Conservation (phyloP, 1,140 invertebrate species). For the Varroa destructor region DNA sequence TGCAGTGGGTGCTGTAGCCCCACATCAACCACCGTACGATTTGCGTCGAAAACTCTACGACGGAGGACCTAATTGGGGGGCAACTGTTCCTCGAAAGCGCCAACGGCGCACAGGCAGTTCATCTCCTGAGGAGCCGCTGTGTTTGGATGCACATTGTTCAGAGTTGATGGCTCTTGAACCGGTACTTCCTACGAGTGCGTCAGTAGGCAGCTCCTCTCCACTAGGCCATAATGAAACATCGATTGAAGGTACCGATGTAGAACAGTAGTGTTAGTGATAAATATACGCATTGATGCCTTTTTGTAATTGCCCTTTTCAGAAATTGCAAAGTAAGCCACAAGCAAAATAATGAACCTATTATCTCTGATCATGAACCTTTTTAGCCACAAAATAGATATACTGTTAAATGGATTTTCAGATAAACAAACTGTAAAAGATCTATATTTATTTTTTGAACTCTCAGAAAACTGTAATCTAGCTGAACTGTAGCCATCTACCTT, state of each 20-base stretch:
- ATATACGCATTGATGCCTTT: too few species aligned
- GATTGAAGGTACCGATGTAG: neutral
- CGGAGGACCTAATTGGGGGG: conserved; percentile 30
- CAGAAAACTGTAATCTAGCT: too few species aligned
- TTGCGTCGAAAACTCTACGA: conserved; percentile 33
- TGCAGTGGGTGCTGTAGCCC: conserved; percentile 9
- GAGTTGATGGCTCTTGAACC: conserved; percentile 6
- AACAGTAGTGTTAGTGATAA: too few species aligned
- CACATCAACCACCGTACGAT: conserved; percentile 35
- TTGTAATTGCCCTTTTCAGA: too few species aligned
- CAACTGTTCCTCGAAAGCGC: conserved; percentile 31
- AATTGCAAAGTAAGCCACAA: conserved; percentile 25
- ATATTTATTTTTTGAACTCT: too few species aligned
- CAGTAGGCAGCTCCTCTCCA: neutral
- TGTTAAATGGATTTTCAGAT: too few species aligned
- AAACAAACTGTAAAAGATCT: too few species aligned
- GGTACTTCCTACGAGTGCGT: conserved; percentile 21
- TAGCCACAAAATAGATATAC: too few species aligned
- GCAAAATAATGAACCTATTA: neutral
- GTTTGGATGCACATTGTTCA: neutral
- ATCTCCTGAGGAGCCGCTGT: conserved; percentile 13
- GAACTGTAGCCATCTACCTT: too few species aligned
- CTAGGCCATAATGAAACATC: neutral
- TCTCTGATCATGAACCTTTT: too few species aligned
- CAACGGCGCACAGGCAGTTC: conserved; percentile 32